Conservation (phyloP, 2,888 invertebrate species). For the Tribolium freemani region DNA sequence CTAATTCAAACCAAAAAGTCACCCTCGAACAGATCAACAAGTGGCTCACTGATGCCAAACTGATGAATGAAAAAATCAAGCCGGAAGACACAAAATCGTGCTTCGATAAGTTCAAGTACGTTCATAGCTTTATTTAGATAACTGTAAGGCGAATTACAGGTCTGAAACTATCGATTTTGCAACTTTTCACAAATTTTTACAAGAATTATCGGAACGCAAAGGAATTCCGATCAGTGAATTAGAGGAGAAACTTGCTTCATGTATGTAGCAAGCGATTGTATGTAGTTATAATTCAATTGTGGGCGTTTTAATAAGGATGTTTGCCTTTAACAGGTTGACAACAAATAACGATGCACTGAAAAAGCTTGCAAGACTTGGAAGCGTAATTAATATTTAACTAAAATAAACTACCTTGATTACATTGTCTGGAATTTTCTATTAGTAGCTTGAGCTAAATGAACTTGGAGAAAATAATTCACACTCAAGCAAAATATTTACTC, state of each 20-base stretch:
- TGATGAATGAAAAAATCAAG: conserved; percentile 6
- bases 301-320: not conserved
- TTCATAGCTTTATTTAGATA: not conserved
- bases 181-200: not conserved
- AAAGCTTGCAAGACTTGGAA: not conserved
- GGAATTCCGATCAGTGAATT: not conserved
- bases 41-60: conserved; percentile 1
- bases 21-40: conserved; percentile 8
- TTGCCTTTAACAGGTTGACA: not conserved
- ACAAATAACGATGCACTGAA: not conserved
- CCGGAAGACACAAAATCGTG: not conserved
- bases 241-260: not conserved
- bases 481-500: no score
- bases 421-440: not conserved
- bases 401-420: not conserved
- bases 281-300: not conserved
- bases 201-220: not conserved
- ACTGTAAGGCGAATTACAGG: not conserved
- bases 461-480: no score
- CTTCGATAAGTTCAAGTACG: conserved; percentile 7
- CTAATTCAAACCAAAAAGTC: not conserved
- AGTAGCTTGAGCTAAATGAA: no score
- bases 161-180: not conserved
- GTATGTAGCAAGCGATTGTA: not conserved
- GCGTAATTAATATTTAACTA: not conserved